These are phyloP conservation scores for Cochlearius cochlearius DNA, from an alignment of 2,113 vertebrate genomes.

Conservation along the genomic window DNA sequence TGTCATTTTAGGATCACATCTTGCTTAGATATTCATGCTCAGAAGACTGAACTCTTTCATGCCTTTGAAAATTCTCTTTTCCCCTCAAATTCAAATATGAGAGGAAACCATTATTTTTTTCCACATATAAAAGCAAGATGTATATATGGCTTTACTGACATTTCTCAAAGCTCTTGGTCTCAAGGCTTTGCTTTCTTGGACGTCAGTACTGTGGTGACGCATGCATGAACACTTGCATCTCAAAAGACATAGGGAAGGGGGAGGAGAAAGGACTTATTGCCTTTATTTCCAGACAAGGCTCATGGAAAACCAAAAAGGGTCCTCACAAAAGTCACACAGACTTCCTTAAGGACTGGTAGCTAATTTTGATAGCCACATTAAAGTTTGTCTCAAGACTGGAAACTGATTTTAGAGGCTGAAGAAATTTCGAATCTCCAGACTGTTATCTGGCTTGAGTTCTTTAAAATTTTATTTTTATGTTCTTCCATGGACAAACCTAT, in stretches of 20 bases:
- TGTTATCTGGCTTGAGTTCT: neutral
- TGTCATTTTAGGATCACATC: slow-evolving; percentile 48
- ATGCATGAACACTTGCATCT: neutral
- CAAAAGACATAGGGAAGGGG: neutral
- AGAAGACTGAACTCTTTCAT: slow-evolving; percentile 22
- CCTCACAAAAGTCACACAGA: neutral
- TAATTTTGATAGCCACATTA: neutral
- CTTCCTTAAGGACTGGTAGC: neutral
- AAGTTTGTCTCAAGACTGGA: neutral
- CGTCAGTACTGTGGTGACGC: neutral
- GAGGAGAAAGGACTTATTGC: neutral
- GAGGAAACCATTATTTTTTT: neutral
- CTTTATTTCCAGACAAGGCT: neutral
- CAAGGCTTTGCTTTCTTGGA: neutral
- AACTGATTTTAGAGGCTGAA: neutral
- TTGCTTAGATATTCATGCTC: slow-evolving; percentile 45
- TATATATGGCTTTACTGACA: neutral
- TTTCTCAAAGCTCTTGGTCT: neutral
- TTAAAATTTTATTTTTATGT: neutral
- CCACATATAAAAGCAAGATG: neutral
- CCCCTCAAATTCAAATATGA: neutral
- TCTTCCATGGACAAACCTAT: neutral
- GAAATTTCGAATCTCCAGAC: neutral
- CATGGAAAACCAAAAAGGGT: neutral
- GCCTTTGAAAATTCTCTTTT: slow-evolving; percentile 44